These are phyloP conservation scores for Orestias chungarensis DNA, from an alignment of 2,797 vertebrate species.

Conservation along the genomic window DNA sequence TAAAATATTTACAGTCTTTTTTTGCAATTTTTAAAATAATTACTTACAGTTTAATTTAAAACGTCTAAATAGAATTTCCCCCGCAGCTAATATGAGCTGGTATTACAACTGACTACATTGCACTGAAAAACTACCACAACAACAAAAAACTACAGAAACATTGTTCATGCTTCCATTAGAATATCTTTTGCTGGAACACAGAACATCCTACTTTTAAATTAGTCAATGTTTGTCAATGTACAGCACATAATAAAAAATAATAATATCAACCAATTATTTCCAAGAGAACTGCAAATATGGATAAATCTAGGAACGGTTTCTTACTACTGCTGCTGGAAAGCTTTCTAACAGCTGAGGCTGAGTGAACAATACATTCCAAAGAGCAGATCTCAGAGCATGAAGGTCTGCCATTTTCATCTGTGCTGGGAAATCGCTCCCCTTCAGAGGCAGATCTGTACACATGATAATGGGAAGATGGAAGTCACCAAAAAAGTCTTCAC, in stretches of 20 bases:
- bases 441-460: neutral
- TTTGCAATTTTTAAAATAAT: neutral
- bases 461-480: neutral
- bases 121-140: neutral
- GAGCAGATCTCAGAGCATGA: neutral
- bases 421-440: neutral
- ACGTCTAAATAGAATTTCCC: neutral
- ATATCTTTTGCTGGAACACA: neutral
- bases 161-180: neutral
- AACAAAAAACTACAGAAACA: neutral
- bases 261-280: neutral
- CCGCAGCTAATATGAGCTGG: too few relatives aligned
- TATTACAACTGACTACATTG: neutral
- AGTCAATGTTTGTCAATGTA: neutral
- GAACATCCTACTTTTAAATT: neutral
- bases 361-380: neutral
- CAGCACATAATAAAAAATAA: neutral
- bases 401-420: neutral
- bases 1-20: neutral
- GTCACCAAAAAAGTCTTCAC: neutral
- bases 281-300: neutral
- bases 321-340: neutral
- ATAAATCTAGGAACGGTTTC: neutral
- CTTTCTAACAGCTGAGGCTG: neutral
- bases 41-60: neutral